Evolutionary conservation across 2,888 invertebrate genomes (phyloP), one percentile per base, ranked within the genome.

Genomic region (Chirona hameri): DNA sequence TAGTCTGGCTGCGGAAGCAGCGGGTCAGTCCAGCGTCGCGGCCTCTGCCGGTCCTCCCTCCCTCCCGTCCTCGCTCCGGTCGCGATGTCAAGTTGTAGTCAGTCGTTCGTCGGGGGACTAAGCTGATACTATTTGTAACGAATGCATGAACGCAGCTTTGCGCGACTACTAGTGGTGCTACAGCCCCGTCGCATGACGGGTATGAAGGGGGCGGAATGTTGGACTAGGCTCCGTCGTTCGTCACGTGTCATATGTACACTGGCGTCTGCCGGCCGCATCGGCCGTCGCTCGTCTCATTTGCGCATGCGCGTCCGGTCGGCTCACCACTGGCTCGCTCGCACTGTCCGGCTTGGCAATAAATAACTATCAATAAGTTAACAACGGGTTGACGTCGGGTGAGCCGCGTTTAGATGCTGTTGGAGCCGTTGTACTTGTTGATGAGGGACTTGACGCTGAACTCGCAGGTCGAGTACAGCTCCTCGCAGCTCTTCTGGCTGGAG

Each of bases 371-470:
- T 76, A 76, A 76, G 76, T 76, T 76, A 76, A 76, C 76, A 76
- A 76, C 76, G 76, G 31, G 27, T 31, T 46, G 76, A 7, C 39
- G 76, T 24, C 76, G 76, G 76, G 21, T 2, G 46, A 4, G 76
- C 9, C 24, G 76, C 9, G 76, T 76, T 76, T 48, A 80, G 80
- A 80, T 48, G 80, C 15, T 29, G 80, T 80, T 80, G 4, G 80
- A 80, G n/a, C 80, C 80, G 52, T 80, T 80, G 81, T 84, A 84
- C 83, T 83, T 84, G 72, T 84, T 84, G 81, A 84, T 82, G 80
- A 85, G 84, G 82, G 82, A 83, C 83, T 85, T 85, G n/a, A 85
- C 83, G 29, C 83, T 83, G 82, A 85, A 85, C 80, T 84, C 84
- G 76, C 85, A 85, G 39, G 82, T 81, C 39, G 72, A 57, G 65